Evolutionary conservation across 2,797 vertebrate genomes (phyloP).

Genomic region (Alectoris magna): DNA sequence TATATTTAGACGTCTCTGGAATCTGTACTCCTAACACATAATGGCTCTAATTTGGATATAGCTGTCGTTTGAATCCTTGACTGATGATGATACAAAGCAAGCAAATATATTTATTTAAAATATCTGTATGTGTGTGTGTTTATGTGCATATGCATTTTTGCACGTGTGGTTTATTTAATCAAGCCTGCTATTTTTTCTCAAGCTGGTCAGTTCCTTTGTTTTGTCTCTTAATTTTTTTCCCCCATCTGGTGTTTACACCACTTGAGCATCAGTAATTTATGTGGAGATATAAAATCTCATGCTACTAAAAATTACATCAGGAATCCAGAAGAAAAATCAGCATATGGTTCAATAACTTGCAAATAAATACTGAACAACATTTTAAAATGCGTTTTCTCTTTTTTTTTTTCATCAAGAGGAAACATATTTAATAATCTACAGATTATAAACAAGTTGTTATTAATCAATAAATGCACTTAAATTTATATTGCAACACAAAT

Average conservation of each 20-base stretch:
- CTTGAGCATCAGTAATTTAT: not conserved
- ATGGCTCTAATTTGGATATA: not conserved
- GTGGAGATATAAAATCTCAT: not conserved
- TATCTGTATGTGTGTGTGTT: not conserved
- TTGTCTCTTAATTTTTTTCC: not conserved
- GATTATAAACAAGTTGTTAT: not conserved
- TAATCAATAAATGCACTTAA: not conserved
- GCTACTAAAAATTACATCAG: not conserved
- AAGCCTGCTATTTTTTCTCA: not conserved
- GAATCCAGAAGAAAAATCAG: not conserved
- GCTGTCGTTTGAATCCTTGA: not conserved
- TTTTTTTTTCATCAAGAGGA: not conserved
- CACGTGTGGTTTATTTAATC: not conserved
- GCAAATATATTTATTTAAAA: not conserved
- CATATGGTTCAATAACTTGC: not conserved
- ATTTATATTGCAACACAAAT: not conserved
- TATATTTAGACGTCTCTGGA: not conserved
- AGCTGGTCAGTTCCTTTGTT: not conserved
- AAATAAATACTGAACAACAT: not conserved
- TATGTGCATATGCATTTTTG: not conserved
- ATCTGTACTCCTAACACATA: not conserved
- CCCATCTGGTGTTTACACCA: not conserved
- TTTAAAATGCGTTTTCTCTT: not conserved
- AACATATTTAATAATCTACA: not conserved
- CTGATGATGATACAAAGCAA: not conserved